Evolutionary conservation across 2,113 vertebrate species (phyloP).

Genomic region (Rattus norvegicus): DNA sequence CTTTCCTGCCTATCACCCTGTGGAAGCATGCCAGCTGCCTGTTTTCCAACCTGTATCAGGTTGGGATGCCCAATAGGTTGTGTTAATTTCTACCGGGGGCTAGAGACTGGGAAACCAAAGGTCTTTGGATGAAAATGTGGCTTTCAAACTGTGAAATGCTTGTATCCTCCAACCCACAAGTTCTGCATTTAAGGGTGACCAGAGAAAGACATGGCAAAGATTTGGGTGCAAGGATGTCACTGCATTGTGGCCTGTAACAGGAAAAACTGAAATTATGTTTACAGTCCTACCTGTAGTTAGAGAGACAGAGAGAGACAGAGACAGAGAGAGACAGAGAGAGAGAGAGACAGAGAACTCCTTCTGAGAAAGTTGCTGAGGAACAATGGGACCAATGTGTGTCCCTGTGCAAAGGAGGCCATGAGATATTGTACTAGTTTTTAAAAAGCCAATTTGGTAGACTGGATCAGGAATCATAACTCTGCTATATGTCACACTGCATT

Average conservation of each 20-base stretch:
- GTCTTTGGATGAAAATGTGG: not conserved
- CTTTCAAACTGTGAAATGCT: conserved; percentile 1
- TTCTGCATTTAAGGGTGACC: not conserved
- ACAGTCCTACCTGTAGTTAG: not conserved
- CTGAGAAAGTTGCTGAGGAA: not conserved
- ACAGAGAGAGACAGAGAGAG: not conserved
- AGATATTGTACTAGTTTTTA: not conserved
- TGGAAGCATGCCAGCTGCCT: not conserved
- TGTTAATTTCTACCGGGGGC: not conserved
- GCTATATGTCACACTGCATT: not conserved
- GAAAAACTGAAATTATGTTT: not conserved
- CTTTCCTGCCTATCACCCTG: not conserved
- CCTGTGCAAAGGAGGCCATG: not conserved
- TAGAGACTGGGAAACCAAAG: not conserved
- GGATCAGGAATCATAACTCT: not conserved
- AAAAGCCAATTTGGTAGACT: conserved; percentile 10
- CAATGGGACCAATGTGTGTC: not conserved
- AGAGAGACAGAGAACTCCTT: not conserved
- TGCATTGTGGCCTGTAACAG: not conserved
- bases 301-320: not conserved
- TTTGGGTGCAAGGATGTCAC: not conserved
- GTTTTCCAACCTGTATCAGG: not conserved
- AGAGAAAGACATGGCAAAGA: not conserved
- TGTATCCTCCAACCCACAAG: not conserved
- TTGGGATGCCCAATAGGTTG: not conserved